A percentile compares a stretch with the other conserved stretches of the same genome.
phyloP scores from a whole-genome alignment of 1,140 invertebrate genomes.

The Diploscapter pachys region DNA sequence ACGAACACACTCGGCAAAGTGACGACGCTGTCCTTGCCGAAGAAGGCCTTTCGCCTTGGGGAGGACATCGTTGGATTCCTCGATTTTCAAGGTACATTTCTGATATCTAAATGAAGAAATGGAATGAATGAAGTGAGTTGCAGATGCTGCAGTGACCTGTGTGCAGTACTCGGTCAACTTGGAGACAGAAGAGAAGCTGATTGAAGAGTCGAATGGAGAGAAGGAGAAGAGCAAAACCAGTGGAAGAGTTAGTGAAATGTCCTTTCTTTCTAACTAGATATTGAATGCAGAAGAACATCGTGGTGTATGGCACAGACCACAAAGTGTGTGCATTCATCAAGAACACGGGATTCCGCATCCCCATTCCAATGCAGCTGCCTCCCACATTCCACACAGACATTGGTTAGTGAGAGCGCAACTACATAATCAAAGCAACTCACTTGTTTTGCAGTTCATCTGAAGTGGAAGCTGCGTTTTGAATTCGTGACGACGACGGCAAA shows the following conservation, averaged over 20 bases:
- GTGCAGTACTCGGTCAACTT: slow-evolving; percentile 40
- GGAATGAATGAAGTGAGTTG: slow-evolving; percentile 28
- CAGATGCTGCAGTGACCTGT: slow-evolving; percentile 40
- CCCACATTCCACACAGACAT: slow-evolving; percentile 52
- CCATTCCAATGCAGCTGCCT: slow-evolving; percentile 44
- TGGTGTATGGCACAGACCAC: background rate
- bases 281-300: background rate
- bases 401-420: slow-evolving; percentile 32
- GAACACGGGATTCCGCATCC: slow-evolving; percentile 46
- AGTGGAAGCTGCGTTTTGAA: slow-evolving; percentile 55
- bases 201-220: slow-evolving; percentile 13
- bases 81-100: slow-evolving; percentile 20
- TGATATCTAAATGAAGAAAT: slow-evolving; percentile 2
- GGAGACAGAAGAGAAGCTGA: slow-evolving; percentile 33
- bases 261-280: background rate
- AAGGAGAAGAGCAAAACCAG: slow-evolving; percentile 19
- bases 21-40: slow-evolving; percentile 49
- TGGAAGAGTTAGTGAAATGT: background rate
- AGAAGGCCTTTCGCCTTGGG: slow-evolving; percentile 51
- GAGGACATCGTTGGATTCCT: slow-evolving; percentile 47
- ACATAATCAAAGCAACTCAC: background rate
- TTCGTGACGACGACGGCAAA: slow-evolving; percentile 47
- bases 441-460: slow-evolving; percentile 51
- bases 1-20: slow-evolving; percentile 40
- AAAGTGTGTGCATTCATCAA: slow-evolving; percentile 45